A percentile compares a stretch with the other conserved stretches of the same genome.
Conservation (phyloP, 2,113 vertebrate species). For the Cyprinodon tularosa region DNA sequence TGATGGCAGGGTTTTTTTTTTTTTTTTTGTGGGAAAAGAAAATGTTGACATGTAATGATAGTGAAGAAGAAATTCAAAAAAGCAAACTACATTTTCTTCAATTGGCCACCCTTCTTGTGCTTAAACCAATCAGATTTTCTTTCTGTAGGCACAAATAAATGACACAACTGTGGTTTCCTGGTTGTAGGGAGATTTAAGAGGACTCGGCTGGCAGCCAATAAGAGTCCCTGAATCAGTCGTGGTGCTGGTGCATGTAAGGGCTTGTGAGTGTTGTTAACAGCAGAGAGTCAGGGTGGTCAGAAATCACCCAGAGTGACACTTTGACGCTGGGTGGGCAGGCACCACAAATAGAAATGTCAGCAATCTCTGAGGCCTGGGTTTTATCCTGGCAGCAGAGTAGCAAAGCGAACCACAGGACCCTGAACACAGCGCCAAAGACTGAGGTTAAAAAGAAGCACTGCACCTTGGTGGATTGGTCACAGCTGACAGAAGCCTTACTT, state of each 20-base stretch:
- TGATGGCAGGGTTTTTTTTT: constrained; percentile 50
- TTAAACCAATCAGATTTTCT: constrained; percentile 37
- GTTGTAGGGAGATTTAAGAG: constrained; percentile 81
- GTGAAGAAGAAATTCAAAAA: constrained; percentile 40
- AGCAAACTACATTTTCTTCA: constrained; percentile 46
- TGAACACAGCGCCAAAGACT: constrained; percentile 31
- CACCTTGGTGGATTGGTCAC: constrained; percentile 42
- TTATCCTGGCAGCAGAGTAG: constrained; percentile 59
- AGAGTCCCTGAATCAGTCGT: constrained; percentile 81
- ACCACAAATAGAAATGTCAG: constrained; percentile 80
- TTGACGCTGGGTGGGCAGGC: constrained; percentile 80
- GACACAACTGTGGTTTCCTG: constrained; percentile 73
- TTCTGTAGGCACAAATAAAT: constrained; percentile 63
- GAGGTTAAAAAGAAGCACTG: constrained; percentile 46
- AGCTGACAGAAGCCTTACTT: constrained; percentile 44
- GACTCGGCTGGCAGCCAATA: constrained; percentile 79
- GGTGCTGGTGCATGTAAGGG: constrained; percentile 73
- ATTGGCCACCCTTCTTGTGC: constrained; percentile 31
- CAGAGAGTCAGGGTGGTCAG: constrained; percentile 77
- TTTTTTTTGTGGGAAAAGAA: constrained; percentile 14
- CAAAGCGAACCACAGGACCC: constrained; percentile 49
- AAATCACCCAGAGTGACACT: constrained; percentile 86
- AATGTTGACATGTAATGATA: constrained; percentile 53
- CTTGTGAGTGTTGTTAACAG: constrained; percentile 83
- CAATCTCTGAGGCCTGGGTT: constrained; percentile 54